Evolutionary conservation across 2,888 invertebrate genomes (phyloP), one percentile per base, ranked within the genome.

Genomic region (Salticus scenicus): DNA sequence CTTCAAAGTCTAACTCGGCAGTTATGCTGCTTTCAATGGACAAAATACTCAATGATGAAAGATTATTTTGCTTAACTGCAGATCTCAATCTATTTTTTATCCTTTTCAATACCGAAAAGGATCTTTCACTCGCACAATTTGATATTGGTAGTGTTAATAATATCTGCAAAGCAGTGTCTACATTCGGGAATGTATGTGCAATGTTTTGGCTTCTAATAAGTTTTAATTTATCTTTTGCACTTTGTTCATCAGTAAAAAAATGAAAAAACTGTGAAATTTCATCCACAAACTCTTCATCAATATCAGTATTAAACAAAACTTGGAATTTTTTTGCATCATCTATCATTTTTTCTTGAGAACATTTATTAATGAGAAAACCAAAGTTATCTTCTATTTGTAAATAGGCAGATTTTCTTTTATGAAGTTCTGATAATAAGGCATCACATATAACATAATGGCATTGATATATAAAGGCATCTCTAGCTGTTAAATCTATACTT

Each of bases 371-470:
- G 8, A 57, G 20, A 57, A 57, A 57, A n/a, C 57, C 57, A 57
- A 57, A 57, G 20, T 20, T 12, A n/a, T 57, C 57, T n/a, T 57
- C 57, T n/a, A 57, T n/a, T 24, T 57, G 8, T 1, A 20, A 14
- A n/a, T 57, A 57, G 14, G 57, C 57, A 0, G 14, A 1, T 24
- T 24, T 57, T 57, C 57, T 57, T 57, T n/a, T 57, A 27, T 28
- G 17, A 0, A 67, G 31, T 1, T 67, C 30, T 17, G 31, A 1
- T 1, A 31, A 1, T 20, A 67, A 31, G 30, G 28, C 30, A 67
- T 67, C 31, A 27, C 33, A 33, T n/a, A 33, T 67, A 5, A 67
- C 67, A 67, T 67, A 7, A 30, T 67, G 67, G n/a, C 67, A 33
- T 0, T 1, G 27, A 67, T 30, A 30, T 33, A 2, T 33, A 30